phyloP scores from a whole-genome alignment of 2,113 vertebrate species.

The human (Homo sapiens) region GRCh38 chr15:86215501-86216000 shows the following conservation, averaged over 20 bases:
- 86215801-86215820: background rate
- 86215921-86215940: background rate
- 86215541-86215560: background rate
- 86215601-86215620: background rate
- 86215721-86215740: background rate
- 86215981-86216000: background rate
- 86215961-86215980: background rate
- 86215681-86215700: background rate
- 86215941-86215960: background rate
- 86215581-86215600: background rate
- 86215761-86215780: background rate
- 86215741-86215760: background rate
- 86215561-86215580: background rate
- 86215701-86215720: background rate
- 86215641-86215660: background rate
- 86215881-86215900: background rate
- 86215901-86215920: background rate
- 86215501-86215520: background rate
- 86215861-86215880: background rate
- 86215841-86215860: accelerated
- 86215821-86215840: background rate
- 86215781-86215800: background rate
- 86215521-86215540: background rate
- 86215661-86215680: background rate
- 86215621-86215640: background rate